These are phyloP conservation scores for Philonicus albiceps DNA, from an alignment of 2,888 invertebrate genomes.

Conservation along the genomic window DNA sequence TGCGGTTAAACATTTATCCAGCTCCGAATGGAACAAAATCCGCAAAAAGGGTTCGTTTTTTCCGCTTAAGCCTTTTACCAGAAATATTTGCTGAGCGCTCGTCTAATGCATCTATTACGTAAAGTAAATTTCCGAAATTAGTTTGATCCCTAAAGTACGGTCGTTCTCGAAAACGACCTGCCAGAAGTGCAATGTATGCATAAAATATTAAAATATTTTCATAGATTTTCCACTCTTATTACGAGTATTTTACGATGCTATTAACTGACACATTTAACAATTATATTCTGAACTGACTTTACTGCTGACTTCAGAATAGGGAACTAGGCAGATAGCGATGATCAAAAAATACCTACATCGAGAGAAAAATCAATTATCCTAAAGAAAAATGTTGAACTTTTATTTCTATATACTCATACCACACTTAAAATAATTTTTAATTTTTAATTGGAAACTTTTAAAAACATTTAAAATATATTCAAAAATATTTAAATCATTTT, in stretches of 20 bases:
- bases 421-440: too few species aligned
- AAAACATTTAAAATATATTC: too few species aligned
- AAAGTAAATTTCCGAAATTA: slow-evolving; percentile 18
- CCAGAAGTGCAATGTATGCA: not conserved
- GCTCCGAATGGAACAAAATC: not conserved
- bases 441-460: too few species aligned
- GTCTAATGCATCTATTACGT: slow-evolving; percentile 33
- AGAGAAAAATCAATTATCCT: too few species aligned
- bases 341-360: too few species aligned
- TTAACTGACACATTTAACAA: too few species aligned
- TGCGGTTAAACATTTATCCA: slow-evolving; percentile 29
- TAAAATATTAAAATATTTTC: not conserved
- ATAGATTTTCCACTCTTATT: not conserved
- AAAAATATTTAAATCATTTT: too few species aligned
- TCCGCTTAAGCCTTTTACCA: slow-evolving; percentile 8
- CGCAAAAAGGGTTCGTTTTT: slow-evolving; percentile 28
- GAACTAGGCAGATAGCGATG: too few species aligned
- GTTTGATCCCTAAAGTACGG: not conserved
- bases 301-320: not conserved
- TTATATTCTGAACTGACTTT: not conserved
- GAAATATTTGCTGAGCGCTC: slow-evolving; percentile 20
- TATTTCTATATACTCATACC: too few species aligned
- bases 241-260: too few species aligned
- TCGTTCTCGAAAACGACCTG: not conserved
- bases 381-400: too few species aligned